phyloP scores from a whole-genome alignment of 2,888 invertebrate species.

The Stenurella melanura region DNA sequence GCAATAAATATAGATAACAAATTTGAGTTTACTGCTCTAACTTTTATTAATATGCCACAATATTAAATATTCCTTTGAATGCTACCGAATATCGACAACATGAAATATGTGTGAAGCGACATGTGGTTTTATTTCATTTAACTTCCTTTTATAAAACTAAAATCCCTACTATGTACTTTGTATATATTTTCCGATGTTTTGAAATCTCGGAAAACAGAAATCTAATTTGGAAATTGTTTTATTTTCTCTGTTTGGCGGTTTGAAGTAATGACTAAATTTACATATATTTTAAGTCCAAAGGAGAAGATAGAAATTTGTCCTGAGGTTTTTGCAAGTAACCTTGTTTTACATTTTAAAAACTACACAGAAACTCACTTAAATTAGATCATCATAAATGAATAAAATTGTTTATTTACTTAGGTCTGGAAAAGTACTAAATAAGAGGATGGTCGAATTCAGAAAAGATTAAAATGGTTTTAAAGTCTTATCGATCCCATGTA shows the following conservation, averaged over 20 bases:
- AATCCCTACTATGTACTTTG: conserved; percentile 9
- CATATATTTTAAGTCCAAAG: conserved; percentile 22
- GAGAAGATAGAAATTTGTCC: neutral
- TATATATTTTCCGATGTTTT: neutral
- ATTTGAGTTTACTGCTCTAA: too few relatives aligned
- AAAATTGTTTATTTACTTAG: conserved; percentile 21
- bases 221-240: conserved; percentile 15
- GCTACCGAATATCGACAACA: too few relatives aligned
- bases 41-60: too few relatives aligned
- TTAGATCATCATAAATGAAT: conserved; percentile 31
- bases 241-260: conserved; percentile 24
- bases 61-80: too few relatives aligned
- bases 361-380: conserved; percentile 24
- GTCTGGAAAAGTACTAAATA: neutral
- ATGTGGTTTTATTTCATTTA: neutral
- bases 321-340: conserved; percentile 22
- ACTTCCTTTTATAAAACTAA: neutral
- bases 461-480: neutral
- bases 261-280: conserved; percentile 16
- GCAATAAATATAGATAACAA: too few relatives aligned
- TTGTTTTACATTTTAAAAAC: conserved; percentile 22
- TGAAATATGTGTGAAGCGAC: neutral
- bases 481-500: neutral
- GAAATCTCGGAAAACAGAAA: conserved; percentile 2
- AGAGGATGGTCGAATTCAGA: neutral